Conservation (phyloP, 2,797 vertebrate genomes). For the Ficedula albicollis region DNA sequence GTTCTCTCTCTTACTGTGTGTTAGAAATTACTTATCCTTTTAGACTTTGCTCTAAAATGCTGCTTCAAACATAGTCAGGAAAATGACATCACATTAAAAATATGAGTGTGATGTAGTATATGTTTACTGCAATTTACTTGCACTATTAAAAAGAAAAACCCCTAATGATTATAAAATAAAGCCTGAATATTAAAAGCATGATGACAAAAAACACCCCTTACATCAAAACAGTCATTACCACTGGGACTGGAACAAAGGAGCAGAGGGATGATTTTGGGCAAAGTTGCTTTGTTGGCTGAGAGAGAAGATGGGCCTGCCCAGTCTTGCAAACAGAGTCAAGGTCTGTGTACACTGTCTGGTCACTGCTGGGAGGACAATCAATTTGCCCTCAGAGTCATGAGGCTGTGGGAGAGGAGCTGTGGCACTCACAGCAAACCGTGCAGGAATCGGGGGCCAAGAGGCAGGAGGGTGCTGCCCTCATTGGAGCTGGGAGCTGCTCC, state of each 20-base stretch:
- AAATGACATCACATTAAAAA: constrained; percentile 9
- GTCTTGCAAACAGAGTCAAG: not conserved
- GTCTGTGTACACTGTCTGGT: not conserved
- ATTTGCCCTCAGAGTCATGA: not conserved
- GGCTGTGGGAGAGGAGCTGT: not conserved
- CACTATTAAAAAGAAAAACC: not conserved
- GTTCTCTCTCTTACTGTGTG: not conserved
- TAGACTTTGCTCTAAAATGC: constrained; percentile 5
- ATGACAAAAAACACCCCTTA: not conserved
- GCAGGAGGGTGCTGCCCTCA: not conserved
- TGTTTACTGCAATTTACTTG: constrained; percentile 29
- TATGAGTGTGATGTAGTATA: not conserved
- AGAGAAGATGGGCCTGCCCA: not conserved
- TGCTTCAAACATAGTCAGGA: not conserved
- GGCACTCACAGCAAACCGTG: not conserved
- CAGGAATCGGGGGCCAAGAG: not conserved
- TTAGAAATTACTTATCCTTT: constrained; percentile 18
- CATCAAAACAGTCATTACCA: constrained; percentile 1
- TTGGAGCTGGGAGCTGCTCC: not conserved
- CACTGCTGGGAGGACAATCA: not conserved
- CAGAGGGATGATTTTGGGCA: not conserved
- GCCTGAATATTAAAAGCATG: not conserved
- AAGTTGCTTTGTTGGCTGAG: not conserved
- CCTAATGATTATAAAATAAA: constrained; percentile 10
- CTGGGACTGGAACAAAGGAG: constrained; percentile 7